Evolutionary conservation across 2,888 invertebrate genomes (phyloP).

Genomic region (Pristionchus maxplancki): DNA sequence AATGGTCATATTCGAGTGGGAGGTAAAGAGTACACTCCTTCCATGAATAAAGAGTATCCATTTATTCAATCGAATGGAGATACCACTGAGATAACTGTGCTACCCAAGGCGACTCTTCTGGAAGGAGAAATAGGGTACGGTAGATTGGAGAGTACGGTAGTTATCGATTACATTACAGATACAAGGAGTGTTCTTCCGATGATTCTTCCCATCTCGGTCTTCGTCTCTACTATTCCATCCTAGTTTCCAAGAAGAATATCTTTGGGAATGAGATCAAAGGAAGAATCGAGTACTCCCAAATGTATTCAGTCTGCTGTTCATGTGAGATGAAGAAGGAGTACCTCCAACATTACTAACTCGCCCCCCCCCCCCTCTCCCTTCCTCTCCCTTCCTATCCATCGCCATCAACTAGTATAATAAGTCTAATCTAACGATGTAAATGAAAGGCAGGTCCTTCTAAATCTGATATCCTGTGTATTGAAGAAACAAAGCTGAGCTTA

Average conservation of each 20-base stretch:
- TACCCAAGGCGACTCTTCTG: slow-evolving; percentile 21
- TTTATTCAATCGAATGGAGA: not conserved
- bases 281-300: slow-evolving; percentile 21
- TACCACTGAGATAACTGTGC: not conserved
- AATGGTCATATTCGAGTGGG: slow-evolving; percentile 15
- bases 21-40: not conserved
- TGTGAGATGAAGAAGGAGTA: slow-evolving; percentile 17
- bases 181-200: slow-evolving; percentile 15
- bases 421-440: slow-evolving; percentile 15
- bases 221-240: slow-evolving; percentile 2
- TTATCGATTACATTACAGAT: slow-evolving; percentile 1
- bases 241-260: slow-evolving; percentile 1
- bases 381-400: not conserved
- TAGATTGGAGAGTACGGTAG: not conserved
- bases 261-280: slow-evolving; percentile 10
- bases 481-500: slow-evolving; percentile 16
- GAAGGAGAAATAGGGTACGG: slow-evolving; percentile 28
- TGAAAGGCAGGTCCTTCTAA: slow-evolving; percentile 31
- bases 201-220: not conserved
- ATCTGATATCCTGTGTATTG: slow-evolving; percentile 22
- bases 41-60: not conserved
- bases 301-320: slow-evolving; percentile 21
- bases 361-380: not conserved
- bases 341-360: not conserved
- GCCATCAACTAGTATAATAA: not conserved